phyloP scores from a whole-genome alignment of 2,113 vertebrate genomes.

The Helogale parvula region DNA sequence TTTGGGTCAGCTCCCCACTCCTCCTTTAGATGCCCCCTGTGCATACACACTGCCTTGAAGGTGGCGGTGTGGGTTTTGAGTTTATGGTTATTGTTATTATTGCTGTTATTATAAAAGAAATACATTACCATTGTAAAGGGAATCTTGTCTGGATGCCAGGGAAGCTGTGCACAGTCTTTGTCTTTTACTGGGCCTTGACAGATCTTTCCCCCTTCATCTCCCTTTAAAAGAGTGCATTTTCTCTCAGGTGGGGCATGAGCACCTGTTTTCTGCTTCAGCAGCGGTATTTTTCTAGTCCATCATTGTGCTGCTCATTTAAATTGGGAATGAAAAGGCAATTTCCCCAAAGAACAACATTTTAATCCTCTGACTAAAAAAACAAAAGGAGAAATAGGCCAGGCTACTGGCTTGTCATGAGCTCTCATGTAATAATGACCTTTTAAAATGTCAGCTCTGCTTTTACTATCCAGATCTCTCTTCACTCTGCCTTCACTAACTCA shows the following conservation, averaged over 20 bases:
- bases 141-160: background rate
- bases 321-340: background rate
- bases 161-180: background rate
- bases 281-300: background rate
- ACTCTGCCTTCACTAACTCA: background rate
- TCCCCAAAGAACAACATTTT: conserved; percentile 17
- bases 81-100: background rate
- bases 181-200: background rate
- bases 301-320: conserved; percentile 38
- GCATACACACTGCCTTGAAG: background rate
- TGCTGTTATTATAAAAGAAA: background rate
- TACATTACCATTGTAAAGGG: background rate
- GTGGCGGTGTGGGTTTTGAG: background rate
- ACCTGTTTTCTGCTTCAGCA: background rate
- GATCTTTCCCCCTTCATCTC: accelerated
- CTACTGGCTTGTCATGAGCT: background rate
- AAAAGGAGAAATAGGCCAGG: background rate
- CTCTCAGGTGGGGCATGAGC: background rate
- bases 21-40: background rate
- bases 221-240: background rate
- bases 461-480: background rate
- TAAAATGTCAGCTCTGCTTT: background rate
- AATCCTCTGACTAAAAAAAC: background rate
- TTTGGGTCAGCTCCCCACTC: background rate
- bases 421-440: background rate